phyloP scores from a whole-genome alignment of 2,113 vertebrate species.

The Caretta caretta region DNA sequence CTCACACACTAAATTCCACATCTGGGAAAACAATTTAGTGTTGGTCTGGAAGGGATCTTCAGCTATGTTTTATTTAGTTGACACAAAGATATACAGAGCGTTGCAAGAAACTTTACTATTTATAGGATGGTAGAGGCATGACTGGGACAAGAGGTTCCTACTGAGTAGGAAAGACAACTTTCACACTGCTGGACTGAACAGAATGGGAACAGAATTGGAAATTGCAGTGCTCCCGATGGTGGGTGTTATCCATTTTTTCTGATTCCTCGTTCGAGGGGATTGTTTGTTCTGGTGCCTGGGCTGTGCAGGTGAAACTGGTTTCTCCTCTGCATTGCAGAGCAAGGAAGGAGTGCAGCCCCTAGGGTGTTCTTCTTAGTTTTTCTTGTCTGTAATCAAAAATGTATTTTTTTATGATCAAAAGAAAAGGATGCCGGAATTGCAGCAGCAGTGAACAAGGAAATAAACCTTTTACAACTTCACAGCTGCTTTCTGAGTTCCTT shows the following conservation, averaged over 20 bases:
- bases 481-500: not conserved
- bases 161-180: fast-evolving
- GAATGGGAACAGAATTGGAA: not conserved
- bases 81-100: fast-evolving
- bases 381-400: not conserved
- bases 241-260: not conserved
- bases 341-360: not conserved
- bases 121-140: not conserved
- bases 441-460: not conserved
- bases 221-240: not conserved
- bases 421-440: not conserved
- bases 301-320: not conserved
- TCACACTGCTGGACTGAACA: fast-evolving
- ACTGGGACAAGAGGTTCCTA: fast-evolving
- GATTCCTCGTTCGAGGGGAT: fast-evolving
- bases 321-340: not conserved
- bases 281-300: not conserved
- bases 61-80: fast-evolving
- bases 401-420: not conserved
- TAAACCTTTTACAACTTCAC: constrained; percentile 27
- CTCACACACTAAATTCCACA: constrained; percentile 46
- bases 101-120: fast-evolving
- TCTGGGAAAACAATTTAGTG: not conserved
- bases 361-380: not conserved
- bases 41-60: not conserved